phyloP scores from a whole-genome alignment of 2,888 invertebrate genomes.

The Lepidochrysops patricia region DNA sequence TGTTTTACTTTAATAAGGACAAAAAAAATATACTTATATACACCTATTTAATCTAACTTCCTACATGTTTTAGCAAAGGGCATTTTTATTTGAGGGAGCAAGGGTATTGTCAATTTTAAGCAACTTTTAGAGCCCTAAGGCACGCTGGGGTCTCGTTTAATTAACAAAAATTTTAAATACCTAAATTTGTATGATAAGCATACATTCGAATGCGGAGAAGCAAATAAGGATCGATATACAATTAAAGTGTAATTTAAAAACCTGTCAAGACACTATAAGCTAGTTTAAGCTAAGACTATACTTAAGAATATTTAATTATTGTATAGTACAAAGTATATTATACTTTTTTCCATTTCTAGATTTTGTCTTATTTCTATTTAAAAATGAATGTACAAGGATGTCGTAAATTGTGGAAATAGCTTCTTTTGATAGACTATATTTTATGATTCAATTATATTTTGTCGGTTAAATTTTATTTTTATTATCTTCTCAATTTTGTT shows the following conservation, averaged over 20 bases:
- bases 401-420: background rate
- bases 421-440: background rate
- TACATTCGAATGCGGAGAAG: background rate
- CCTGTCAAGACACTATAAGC: too few species aligned
- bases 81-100: background rate
- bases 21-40: too few species aligned
- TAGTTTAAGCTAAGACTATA: too few species aligned
- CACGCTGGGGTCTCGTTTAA: background rate
- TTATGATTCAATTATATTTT: slow-evolving; percentile 2
- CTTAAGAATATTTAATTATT: too few species aligned
- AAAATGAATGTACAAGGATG: too few species aligned
- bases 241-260: too few species aligned
- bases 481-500: background rate
- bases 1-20: too few species aligned
- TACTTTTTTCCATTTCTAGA: too few species aligned
- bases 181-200: background rate
- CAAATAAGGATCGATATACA: background rate
- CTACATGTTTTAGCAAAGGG: background rate
- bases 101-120: background rate
- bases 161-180: background rate
- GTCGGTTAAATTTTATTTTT: slow-evolving; percentile 4
- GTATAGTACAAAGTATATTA: too few species aligned
- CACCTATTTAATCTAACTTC: too few species aligned
- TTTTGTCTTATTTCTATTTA: too few species aligned
- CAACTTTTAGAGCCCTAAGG: background rate